A percentile compares a stretch with the other conserved stretches of the same genome.
phyloP scores from a whole-genome alignment of 2,113 vertebrate genomes.

The Ardeotis arabs region DNA sequence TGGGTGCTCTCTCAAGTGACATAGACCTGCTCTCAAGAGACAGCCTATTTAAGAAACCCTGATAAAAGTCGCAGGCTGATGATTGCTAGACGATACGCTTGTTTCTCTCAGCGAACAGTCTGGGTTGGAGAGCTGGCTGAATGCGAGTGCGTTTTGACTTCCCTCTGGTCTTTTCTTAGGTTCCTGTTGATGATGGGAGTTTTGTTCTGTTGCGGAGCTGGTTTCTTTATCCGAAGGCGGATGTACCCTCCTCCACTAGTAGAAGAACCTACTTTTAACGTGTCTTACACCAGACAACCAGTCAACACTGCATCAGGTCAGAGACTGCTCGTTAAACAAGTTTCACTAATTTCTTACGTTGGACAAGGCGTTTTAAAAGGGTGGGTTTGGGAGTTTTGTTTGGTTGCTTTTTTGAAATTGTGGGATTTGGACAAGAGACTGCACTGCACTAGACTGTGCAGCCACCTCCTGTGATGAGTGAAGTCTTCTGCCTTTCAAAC shows the following conservation, averaged over 20 bases:
- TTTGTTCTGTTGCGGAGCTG: conserved; percentile 94
- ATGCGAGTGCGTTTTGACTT: neutral
- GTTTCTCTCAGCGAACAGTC: neutral
- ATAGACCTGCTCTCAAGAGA: neutral
- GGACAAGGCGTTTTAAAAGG: neutral
- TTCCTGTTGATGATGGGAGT: conserved; percentile 98
- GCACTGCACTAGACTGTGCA: neutral
- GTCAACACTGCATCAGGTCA: conserved; percentile 84
- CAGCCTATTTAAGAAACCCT: neutral
- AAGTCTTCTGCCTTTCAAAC: neutral
- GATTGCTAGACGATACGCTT: neutral
- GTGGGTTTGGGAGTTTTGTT: neutral
- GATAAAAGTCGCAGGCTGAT: neutral
- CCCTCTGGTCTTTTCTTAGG: conserved; percentile 71
- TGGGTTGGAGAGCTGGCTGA: neutral
- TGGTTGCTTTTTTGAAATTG: neutral
- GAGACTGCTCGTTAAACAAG: neutral
- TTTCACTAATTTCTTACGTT: neutral
- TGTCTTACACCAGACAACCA: conserved; percentile 93
- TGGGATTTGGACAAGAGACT: neutral
- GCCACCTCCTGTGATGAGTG: neutral
- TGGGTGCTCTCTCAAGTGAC: neutral
- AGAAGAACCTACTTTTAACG: conserved; percentile 92
- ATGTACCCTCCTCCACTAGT: conserved; percentile 91
- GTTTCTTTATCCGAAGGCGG: conserved; percentile 93